Evolutionary conservation across 2,113 vertebrate species (phyloP).

Genomic region (Alethe diademata): DNA sequence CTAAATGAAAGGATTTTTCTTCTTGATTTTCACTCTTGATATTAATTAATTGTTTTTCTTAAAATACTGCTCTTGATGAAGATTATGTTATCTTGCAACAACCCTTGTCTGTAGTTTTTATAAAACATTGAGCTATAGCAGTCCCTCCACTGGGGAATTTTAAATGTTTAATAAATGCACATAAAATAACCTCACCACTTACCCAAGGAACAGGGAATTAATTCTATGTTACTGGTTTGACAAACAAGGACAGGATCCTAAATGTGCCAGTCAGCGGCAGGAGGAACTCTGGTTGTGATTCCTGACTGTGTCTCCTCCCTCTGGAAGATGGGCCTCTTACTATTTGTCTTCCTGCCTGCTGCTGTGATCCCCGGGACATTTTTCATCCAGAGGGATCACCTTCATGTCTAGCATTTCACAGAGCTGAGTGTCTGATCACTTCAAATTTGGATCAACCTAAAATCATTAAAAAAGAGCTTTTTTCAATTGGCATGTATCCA

Average conservation of each 20-base stretch:
- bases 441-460: neutral
- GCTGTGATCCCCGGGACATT: neutral
- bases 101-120: neutral
- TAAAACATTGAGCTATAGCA: neutral
- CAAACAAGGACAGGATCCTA: neutral
- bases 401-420: neutral
- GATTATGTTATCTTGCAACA: neutral
- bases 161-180: neutral
- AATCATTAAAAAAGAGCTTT: neutral
- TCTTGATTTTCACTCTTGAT: neutral
- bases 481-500: neutral
- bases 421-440: neutral
- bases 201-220: neutral
- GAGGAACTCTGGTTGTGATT: neutral
- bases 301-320: neutral
- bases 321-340: accelerated
- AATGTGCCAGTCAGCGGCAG: neutral
- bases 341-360: neutral
- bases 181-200: neutral
- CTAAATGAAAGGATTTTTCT: neutral
- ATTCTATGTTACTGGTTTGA: neutral
- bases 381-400: neutral
- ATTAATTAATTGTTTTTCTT: neutral
- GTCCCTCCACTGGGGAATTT: neutral
- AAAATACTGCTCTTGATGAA: neutral